phyloP scores from a whole-genome alignment of 2,888 invertebrate genomes.

The Tyria jacobaeae region DNA sequence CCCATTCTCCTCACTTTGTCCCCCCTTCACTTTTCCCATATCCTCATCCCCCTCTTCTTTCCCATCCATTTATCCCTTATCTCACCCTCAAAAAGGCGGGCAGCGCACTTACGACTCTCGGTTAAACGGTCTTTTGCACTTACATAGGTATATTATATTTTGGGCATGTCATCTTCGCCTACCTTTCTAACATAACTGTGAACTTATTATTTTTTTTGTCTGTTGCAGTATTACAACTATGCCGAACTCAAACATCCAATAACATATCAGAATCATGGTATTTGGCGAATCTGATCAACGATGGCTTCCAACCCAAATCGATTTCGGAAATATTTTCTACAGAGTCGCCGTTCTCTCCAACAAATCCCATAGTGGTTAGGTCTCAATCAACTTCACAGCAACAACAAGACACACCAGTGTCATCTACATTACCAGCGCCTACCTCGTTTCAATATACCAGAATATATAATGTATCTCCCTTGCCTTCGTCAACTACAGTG shows the following conservation, averaged over 20 bases:
- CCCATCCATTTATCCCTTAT: no score
- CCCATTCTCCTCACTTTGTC: no score
- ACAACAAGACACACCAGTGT: conserved; percentile 32
- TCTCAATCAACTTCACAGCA: conserved; percentile 38
- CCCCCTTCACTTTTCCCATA: no score
- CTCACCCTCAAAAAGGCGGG: no score
- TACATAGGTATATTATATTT: no score
- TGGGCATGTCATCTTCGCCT: no score
- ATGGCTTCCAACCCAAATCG: conserved; percentile 75
- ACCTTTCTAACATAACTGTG: not conserved
- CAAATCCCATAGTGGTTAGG: conserved; percentile 63
- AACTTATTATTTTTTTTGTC: conserved; percentile 14
- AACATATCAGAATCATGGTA: conserved; percentile 72
- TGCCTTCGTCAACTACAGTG: conserved; percentile 29
- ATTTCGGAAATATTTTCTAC: conserved; percentile 77
- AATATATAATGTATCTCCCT: conserved; percentile 15
- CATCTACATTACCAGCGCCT: conserved; percentile 47
- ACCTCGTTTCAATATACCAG: conserved; percentile 25
- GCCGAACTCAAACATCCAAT: conserved; percentile 72
- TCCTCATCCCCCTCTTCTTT: no score
- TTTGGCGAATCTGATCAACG: conserved; percentile 76
- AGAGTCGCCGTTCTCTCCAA: conserved; percentile 63
- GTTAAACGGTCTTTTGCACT: no score
- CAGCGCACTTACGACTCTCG: no score
- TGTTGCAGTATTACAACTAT: conserved; percentile 80